A percentile compares a stretch with the other conserved stretches of the same genome.
Conservation (phyloP, 1,140 invertebrate genomes). For the Drosophila insularis region DNA sequence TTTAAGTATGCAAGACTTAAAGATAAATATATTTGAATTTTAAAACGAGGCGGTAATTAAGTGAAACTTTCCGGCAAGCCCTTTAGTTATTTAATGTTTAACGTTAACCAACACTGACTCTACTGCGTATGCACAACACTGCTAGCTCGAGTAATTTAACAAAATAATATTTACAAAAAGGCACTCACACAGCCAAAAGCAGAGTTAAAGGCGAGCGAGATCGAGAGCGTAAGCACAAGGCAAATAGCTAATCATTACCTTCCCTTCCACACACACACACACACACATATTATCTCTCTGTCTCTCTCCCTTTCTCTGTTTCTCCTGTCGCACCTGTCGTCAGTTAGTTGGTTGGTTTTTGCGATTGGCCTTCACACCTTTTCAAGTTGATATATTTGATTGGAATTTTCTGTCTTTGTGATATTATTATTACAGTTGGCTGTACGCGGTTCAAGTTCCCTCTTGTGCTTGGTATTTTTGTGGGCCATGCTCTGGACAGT, state of each 20-base stretch:
- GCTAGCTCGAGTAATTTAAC: no score
- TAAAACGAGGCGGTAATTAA: no score
- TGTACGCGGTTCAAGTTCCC: not conserved
- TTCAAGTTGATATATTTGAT: not conserved
- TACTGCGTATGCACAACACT: no score
- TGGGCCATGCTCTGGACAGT: slow-evolving; percentile 89
- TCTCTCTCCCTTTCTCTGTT: not conserved
- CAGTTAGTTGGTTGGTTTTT: slow-evolving; percentile 1
- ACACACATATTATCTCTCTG: not conserved
- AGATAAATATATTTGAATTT: no score
- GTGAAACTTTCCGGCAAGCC: no score
- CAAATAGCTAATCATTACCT: not conserved
- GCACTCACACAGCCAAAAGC: slow-evolving; percentile 3
- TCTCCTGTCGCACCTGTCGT: slow-evolving; percentile 1
- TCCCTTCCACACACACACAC: not conserved
- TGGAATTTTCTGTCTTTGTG: not conserved
- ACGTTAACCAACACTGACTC: no score
- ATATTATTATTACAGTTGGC: not conserved
- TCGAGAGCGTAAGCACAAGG: slow-evolving; percentile 5
- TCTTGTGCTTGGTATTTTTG: not conserved
- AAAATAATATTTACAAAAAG: not conserved
- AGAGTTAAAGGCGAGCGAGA: not conserved
- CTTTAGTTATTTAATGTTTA: no score
- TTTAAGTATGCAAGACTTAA: no score
- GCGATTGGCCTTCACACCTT: slow-evolving; percentile 1